phyloP scores from a whole-genome alignment of 2,113 vertebrate species.

The Corvus hawaiiensis region DNA sequence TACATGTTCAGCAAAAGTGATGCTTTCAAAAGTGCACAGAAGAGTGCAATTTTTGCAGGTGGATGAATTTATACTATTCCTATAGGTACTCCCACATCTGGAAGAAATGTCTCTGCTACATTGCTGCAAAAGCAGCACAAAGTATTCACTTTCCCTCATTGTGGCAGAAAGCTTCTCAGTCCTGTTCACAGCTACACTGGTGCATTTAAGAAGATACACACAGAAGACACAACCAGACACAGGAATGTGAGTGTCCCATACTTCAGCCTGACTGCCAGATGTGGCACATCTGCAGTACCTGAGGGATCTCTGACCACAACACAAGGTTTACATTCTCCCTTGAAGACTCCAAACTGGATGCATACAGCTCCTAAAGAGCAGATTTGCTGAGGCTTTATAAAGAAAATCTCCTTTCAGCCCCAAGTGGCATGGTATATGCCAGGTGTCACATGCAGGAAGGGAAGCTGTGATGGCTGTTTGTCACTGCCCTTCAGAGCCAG shows the following conservation, averaged over 20 bases:
- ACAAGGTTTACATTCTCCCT: not conserved
- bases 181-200: not conserved
- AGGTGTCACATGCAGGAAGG: not conserved
- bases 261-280: not conserved
- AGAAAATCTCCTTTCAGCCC: not conserved
- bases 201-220: not conserved
- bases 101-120: not conserved
- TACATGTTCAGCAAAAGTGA: not conserved
- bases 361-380: not conserved
- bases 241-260: fast-evolving
- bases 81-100: not conserved
- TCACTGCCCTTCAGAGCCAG: not conserved
- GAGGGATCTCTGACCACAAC: not conserved
- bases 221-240: not conserved
- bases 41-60: not conserved
- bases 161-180: not conserved
- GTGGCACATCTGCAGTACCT: not conserved
- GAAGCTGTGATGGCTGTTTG: not conserved
- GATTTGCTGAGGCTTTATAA: not conserved
- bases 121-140: not conserved
- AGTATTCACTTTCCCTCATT: not conserved
- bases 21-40: not conserved
- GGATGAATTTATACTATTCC: not conserved
- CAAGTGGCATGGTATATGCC: fast-evolving
- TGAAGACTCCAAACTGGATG: not conserved